Base-by-base conservation (phyloP, 1,140 invertebrate species). In the Leptonema lineaticorne region DNA sequence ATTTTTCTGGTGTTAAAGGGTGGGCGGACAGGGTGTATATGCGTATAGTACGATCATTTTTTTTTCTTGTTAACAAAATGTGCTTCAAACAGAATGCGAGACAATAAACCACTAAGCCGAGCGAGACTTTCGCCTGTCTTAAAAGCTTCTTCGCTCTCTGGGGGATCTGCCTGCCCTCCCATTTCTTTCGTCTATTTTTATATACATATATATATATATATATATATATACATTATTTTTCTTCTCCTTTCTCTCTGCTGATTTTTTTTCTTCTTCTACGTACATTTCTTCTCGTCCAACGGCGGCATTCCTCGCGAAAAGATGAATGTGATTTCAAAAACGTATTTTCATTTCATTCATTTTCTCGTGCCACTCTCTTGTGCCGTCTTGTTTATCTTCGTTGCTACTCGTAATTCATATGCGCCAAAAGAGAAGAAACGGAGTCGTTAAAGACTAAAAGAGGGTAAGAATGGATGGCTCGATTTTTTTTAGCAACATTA, bases 101-200 rank as follows among this genome's bases (percentile, higher is more conserved):
- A 64, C 62, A 64, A 64, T 64, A 64, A 64, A 64, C 45, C 62
- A 64, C 62, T 64, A 64, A 64, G 62, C 62, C 62, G 62, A 64
- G 33, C 33, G 62, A 59, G 33, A 59, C 33, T 64, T 37, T 50
- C 37, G 62, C 45, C 37, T 14, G 62, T 53, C 41, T 64, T 64
- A 64, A 64, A 64, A 64, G 62, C 62, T 64, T 53, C 46, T 64
- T 46, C 37, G 18, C 20, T 46, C 60, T 50, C 45, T 29, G n/a
- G 62, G 62, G 46, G 27, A 64, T 20, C 46, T 6, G 30, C 45
- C 45, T 24, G 22, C 22, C 20, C 22, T 53, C 50, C 27, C 50
- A 20, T 9, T 53, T 53, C 11, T 26, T 22, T 48, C 18, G 14
- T 18, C n/a, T 24, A 18, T n/a, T n/a, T n/a, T n/a, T n/a, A n/a